Evolutionary conservation across 1,140 invertebrate species (phyloP), one percentile per base, ranked within the genome.

Genomic region (Phthorimaea operculella): DNA sequence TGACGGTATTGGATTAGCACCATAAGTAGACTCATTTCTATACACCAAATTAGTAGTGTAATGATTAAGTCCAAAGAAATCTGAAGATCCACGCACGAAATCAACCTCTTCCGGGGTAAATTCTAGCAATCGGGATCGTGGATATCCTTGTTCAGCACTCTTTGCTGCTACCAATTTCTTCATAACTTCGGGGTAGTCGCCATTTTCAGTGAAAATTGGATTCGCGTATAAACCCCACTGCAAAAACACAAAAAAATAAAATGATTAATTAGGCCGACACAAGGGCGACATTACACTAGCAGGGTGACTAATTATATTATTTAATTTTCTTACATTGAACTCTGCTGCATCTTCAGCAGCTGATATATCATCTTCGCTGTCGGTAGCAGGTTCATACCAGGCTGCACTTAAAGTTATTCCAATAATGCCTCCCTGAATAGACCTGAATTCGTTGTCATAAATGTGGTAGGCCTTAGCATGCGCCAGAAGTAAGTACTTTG

Each of bases 401-500:
- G 17, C 4, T 1, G 48, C 34, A 15, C 59, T 60, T 34, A 56
- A 42, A 11, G 52, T 12, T 12, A 70, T 62, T 52, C 65, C 70
- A 60, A 72, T 50, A 11, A 18, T 36, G 18, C 89, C 89, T 33
- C 83, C 75, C 57, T 91, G 88, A 3, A 58, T 63, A 4, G 65
- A 0, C 62, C 87, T 83, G 66, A 89, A 92, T 52, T 89, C 76
- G 4, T 86, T 64, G 44, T 91, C 76, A 60, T 92, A 92, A 50
- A 92, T 83, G 51, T 86, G 84, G 51, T 87, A 89, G 3, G 83
- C 87, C 66, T 82, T 86, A 1, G 88, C 88, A 63, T 90, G 89
- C 0, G 89, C 85, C 61, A 86, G 77, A 0, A 90, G 62, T n/a
- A 89, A 36, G 63, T 87, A 88, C 64, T 90, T 88, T 0, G 71